phyloP scores from a whole-genome alignment of 2,888 invertebrate genomes.

The Apocheima hispidaria region DNA sequence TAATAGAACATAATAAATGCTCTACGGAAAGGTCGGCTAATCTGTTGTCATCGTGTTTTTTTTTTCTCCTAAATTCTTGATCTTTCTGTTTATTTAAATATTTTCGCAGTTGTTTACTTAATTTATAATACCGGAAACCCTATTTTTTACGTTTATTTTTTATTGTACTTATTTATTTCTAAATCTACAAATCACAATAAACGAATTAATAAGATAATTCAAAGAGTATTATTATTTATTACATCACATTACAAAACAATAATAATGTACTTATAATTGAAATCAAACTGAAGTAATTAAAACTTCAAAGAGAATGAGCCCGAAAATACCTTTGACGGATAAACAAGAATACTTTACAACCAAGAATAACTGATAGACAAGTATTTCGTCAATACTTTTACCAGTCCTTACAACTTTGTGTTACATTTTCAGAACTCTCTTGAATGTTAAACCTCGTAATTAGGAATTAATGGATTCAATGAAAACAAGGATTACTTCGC shows the following conservation, averaged over 20 bases:
- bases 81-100: too few species aligned
- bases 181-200: too few species aligned
- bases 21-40: too few species aligned
- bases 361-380: conserved; percentile 14
- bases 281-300: conserved; percentile 70
- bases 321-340: conserved; percentile 44
- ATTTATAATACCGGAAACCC: too few species aligned
- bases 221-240: too few species aligned
- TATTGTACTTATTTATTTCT: too few species aligned
- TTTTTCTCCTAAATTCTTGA: too few species aligned
- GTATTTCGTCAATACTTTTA: conserved; percentile 56
- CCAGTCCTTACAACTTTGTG: conserved; percentile 53
- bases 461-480: conserved; percentile 52
- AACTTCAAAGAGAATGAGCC: conserved; percentile 59
- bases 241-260: conserved; percentile 54
- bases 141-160: too few species aligned
- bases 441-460: conserved; percentile 51
- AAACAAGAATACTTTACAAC: conserved; percentile 48
- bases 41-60: too few species aligned
- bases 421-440: conserved; percentile 48
- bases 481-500: conserved; percentile 44
- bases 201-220: too few species aligned
- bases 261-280: conserved; percentile 61
- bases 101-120: too few species aligned
- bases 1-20: too few species aligned